Evolutionary conservation across 2,888 invertebrate genomes (phyloP).

Genomic region (Philopedon plagiatum): DNA sequence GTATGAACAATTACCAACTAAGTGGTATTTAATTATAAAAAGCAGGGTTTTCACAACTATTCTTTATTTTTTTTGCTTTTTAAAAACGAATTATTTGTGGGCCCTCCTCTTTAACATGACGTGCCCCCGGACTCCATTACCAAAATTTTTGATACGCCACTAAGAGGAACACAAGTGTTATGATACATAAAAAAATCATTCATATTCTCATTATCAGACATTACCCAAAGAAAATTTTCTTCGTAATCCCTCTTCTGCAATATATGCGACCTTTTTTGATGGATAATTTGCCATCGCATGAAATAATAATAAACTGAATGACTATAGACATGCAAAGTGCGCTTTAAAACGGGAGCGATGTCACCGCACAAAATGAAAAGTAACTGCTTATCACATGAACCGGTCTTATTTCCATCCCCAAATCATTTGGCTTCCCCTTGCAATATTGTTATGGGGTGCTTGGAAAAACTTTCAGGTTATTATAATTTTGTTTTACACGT

Average conservation of each 20-base stretch:
- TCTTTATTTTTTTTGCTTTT: no score
- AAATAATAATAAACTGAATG: conserved; percentile 63
- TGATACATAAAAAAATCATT: background rate
- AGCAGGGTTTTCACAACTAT: no score
- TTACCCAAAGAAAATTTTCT: background rate
- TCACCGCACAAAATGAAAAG: conserved; percentile 57
- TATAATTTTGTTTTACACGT: conserved; percentile 59
- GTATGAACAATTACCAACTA: no score
- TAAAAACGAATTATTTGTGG: no score
- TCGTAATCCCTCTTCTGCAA: background rate
- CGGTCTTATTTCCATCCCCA: conserved; percentile 19
- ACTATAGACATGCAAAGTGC: conserved; percentile 57
- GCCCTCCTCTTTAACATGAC: no score
- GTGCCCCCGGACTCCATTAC: no score
- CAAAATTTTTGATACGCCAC: no score
- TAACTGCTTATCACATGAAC: conserved; percentile 59
- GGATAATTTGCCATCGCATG: conserved; percentile 66
- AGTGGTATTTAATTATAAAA: no score
- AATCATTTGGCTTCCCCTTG: conserved; percentile 21
- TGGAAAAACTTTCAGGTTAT: conserved; percentile 57
- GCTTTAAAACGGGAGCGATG: conserved; percentile 52
- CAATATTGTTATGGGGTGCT: conserved; percentile 21
- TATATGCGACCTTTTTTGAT: conserved; percentile 55
- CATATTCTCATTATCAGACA: conserved; percentile 6
- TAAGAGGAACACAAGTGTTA: no score